Base-by-base conservation (phyloP, 2,797 vertebrate species). In the Siniperca scherzeri region DNA sequence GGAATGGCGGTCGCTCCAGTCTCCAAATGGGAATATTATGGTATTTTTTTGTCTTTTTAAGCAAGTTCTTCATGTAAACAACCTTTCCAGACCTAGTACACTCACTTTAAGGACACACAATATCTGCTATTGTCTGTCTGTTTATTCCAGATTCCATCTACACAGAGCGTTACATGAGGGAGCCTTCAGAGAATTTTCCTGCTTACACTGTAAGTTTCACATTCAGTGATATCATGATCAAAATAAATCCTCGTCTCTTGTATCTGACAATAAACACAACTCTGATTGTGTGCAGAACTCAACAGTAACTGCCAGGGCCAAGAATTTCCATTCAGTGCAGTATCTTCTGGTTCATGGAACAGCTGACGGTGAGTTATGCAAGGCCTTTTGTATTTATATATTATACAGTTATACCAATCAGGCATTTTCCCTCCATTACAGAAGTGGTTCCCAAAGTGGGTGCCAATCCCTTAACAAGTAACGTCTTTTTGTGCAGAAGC, bases 281-380 rank as follows among this genome's bases (percentile, higher is more conserved):
- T 68, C 13, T 77, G 50, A 62, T n/a, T 86, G 77, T 88, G 77
- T 81, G 66, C 92, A 99, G 99, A 98, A 95, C 95, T 97, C 98
- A 78, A 98, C 98, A 33, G 99, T 99, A 85, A 98, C 96, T 81
- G 96, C 85, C 85, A 96, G 97, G 94, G 99, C 98, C 82, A 95
- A 95, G 91, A 97, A 99, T 71, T 99, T 99, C 96, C 96, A 96
- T 83, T 92, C 95, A 40, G 98, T 99, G 83, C 88, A 98, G 30
- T 99, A 99, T 93, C 98, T 99, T 77, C 96, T 99, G 90, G 94
- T 99, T 95, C 99, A 99, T 76, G 98, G 99, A 92, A 99, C 98
- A 85, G 98, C 99, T 93, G 99, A 99, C 88, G 98, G 99, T 99
- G 93, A 97, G 97, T 71, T 30, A 10, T 17, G 2, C 13, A 42